These are phyloP conservation scores for Harpegnathos saltator DNA, from an alignment of 1,140 invertebrate species.

Conservation along the genomic window DNA sequence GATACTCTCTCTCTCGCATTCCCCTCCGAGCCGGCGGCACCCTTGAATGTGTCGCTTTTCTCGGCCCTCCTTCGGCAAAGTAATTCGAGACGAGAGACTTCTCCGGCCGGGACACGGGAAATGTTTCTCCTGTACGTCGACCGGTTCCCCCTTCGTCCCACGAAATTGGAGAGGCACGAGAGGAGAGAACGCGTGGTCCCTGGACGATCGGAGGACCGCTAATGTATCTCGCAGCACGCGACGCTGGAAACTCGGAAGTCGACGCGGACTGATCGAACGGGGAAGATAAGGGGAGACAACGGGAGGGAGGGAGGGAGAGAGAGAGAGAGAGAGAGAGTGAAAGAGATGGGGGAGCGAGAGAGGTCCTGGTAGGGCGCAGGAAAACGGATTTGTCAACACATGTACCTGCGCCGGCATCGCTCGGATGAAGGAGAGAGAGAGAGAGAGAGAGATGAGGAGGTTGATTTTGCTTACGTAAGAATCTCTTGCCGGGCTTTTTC, in stretches of 20 bases:
- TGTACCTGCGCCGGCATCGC: neutral
- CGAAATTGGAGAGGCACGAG: slow-evolving; percentile 64
- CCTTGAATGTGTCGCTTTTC: slow-evolving; percentile 32
- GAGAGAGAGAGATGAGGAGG: neutral
- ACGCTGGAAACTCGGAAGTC: slow-evolving; percentile 18
- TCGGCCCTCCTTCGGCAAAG: slow-evolving; percentile 34
- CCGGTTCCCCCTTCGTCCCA: slow-evolving; percentile 16
- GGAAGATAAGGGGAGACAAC: slow-evolving; percentile 51
- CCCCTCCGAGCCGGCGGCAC: neutral
- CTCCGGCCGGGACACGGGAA: slow-evolving; percentile 39
- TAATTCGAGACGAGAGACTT: slow-evolving; percentile 53
- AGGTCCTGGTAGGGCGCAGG: neutral
- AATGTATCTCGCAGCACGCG: slow-evolving; percentile 38
- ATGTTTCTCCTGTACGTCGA: slow-evolving; percentile 46
- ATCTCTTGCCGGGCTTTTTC: neutral
- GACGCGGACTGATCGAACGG: slow-evolving; percentile 53
- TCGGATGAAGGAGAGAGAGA: too few species aligned
- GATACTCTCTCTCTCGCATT: neutral
- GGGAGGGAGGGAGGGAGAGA: slow-evolving; percentile 1
- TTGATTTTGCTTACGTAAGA: neutral
- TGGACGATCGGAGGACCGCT: slow-evolving; percentile 53
- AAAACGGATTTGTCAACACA: slow-evolving; percentile 37
- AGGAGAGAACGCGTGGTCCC: slow-evolving; percentile 41
- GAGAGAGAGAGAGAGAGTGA: neutral
- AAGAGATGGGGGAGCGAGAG: slow-evolving; percentile 16